These are phyloP conservation scores for Limenitis camilla DNA, from an alignment of 2,888 invertebrate species.

Conservation along the genomic window DNA sequence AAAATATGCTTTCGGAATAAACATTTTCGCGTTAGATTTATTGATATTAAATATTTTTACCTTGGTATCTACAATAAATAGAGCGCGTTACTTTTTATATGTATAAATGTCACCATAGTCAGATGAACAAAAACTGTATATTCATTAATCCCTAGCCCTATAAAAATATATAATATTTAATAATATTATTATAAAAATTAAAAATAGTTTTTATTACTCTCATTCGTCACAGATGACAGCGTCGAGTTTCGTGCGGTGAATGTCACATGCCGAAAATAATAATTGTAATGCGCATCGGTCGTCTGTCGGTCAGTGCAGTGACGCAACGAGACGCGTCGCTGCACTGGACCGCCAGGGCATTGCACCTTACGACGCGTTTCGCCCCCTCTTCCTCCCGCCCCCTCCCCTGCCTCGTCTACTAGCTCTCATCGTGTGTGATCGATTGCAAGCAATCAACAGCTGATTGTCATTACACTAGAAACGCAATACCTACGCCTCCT, in stretches of 20 bases:
- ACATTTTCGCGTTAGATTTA: too few species aligned
- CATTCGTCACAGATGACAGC: slow-evolving; percentile 45
- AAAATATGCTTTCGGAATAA: too few species aligned
- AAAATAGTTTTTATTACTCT: too few species aligned
- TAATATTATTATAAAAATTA: too few species aligned
- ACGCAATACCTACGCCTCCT: slow-evolving; percentile 18
- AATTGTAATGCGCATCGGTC: slow-evolving; percentile 37
- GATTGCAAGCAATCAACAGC: slow-evolving; percentile 58
- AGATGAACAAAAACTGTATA: too few species aligned
- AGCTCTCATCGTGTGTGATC: slow-evolving; percentile 41
- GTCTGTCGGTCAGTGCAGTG: slow-evolving; percentile 60
- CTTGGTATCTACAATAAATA: too few species aligned
- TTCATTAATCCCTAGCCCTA: too few species aligned
- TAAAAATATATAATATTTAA: too few species aligned
- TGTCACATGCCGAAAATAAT: slow-evolving; percentile 67
- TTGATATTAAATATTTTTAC: too few species aligned
- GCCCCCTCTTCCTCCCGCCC: slow-evolving; percentile 20
- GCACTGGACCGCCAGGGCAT: slow-evolving; percentile 61
- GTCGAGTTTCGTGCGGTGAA: slow-evolving; percentile 49
- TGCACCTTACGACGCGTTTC: slow-evolving; percentile 54
- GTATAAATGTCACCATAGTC: too few species aligned
- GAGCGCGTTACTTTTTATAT: too few species aligned
- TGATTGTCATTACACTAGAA: slow-evolving; percentile 46
- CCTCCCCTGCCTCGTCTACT: slow-evolving; percentile 32
- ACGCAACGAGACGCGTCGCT: slow-evolving; percentile 63